A percentile compares a stretch with the other conserved stretches of the same genome.
These are phyloP conservation scores for Garrulus glandarius DNA, from an alignment of 2,797 vertebrate species.

Conservation along the genomic window DNA sequence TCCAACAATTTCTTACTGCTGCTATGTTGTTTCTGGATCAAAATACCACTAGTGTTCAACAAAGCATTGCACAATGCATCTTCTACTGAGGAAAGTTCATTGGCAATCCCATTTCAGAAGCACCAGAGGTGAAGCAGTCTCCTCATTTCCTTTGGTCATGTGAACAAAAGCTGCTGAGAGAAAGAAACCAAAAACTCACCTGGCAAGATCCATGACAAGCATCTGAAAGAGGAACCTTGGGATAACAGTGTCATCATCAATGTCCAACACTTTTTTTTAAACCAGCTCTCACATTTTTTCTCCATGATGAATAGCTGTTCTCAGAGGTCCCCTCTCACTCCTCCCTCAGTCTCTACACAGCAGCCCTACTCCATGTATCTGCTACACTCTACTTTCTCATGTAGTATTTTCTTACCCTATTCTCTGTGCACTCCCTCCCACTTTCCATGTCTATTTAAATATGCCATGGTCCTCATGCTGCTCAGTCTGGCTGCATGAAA, in stretches of 20 bases:
- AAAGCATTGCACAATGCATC: not conserved
- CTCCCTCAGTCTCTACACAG: not conserved
- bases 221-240: constrained; percentile 17
- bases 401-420: not conserved
- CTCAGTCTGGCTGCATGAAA: not conserved
- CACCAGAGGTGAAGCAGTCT: not conserved
- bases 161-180: not conserved
- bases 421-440: not conserved
- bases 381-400: not conserved
- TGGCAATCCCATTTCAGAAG: not conserved
- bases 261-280: not conserved
- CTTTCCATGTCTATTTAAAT: not conserved
- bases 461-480: not conserved
- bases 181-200: constrained; percentile 5
- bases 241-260: not conserved
- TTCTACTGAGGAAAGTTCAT: not conserved
- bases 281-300: not conserved
- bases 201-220: constrained; percentile 8
- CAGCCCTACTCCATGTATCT: not conserved
- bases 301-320: not conserved
- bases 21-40: not conserved
- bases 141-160: not conserved
- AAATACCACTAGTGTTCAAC: not conserved
- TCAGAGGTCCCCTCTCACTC: not conserved
- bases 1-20: not conserved